Evolutionary conservation across 2,888 invertebrate genomes (phyloP), one percentile per base, ranked within the genome.

Genomic region (Dexiosoma caninum): DNA sequence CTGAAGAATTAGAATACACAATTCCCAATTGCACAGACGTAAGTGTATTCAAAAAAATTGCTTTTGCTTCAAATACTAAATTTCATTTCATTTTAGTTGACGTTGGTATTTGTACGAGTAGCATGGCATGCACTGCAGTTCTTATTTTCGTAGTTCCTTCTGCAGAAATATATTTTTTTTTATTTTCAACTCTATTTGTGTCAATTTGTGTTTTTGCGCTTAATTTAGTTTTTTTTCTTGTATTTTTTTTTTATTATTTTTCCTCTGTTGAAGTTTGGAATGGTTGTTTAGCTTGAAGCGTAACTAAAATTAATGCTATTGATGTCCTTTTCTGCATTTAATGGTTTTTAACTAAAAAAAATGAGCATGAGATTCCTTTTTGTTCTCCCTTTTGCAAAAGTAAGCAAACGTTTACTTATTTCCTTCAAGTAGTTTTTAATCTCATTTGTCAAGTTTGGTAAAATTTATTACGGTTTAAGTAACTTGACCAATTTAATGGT

Each of bases 241-340:
- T 37, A 8, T 6, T 42, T 69, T 35, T 71, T 42, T 49, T 35
- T 30, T 7, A 19, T 27, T 69, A 35, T 30, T 44, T 27, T 60
- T 30, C n/a, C 0, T 16, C 10, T 44, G 53, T 35, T 14, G 7
- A 21, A 27, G 27, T 27, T 27, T 27, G 27, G 27, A 27, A 30
- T 64, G 37, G 46, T 32, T 49, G 5, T n/a, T n/a, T n/a, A n/a
- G 49, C 37, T 62, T 74, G 55, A 49, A 78, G 67, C 30, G 67
- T 49, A 62, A 74, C 67, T 62, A 74, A 62, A 74, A 62, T 74
- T 30, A 49, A 62, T 53, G 42, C 51, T 69, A 79, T 69, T 74
- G 62, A 74, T 74, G 78, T 74, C 40, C 42, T 62, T 69, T 64
- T 57, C 55, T 74, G 74, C 49, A 69, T 57, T 79, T 79, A 69